phyloP scores from a whole-genome alignment of 2,888 invertebrate genomes.

The Epicampocera succincta region DNA sequence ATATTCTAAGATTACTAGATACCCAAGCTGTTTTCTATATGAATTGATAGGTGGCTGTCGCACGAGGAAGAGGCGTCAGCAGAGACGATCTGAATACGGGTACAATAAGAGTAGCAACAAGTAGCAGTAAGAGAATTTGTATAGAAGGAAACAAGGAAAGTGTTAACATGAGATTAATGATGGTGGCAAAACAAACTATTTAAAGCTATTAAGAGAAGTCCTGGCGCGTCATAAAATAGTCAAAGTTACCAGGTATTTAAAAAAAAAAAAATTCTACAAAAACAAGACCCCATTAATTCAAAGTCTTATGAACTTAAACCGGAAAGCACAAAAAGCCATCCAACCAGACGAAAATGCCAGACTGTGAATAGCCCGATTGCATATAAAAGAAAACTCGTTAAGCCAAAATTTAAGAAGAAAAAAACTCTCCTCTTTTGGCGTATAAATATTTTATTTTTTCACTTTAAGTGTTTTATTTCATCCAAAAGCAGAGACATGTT shows the following conservation, averaged over 20 bases:
- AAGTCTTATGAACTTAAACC: no score
- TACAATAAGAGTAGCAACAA: conserved; percentile 75
- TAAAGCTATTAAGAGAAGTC: conserved; percentile 1
- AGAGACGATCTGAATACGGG: neutral
- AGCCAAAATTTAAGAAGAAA: neutral
- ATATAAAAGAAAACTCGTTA: neutral
- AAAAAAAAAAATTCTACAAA: no score
- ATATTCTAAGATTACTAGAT: conserved; percentile 54
- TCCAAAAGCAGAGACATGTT: conserved; percentile 55
- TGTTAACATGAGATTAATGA: conserved; percentile 73
- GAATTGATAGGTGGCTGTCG: neutral
- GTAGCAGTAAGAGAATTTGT: conserved; percentile 75
- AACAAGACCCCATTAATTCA: no score
- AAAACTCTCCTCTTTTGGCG: neutral
- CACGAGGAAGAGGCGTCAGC: conserved; percentile 13
- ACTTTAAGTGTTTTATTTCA: neutral
- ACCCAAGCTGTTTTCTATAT: conserved; percentile 3
- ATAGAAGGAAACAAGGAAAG: conserved; percentile 49
- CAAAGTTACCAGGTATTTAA: no score
- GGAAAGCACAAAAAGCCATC: no score
- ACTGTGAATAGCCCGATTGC: conserved; percentile 13
- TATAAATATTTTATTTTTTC: conserved; percentile 59
- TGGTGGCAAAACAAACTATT: conserved; percentile 41
- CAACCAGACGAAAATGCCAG: neutral
- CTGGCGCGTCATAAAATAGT: neutral